phyloP scores from a whole-genome alignment of 2,797 vertebrate species.

The Anniella stebbinsi region DNA sequence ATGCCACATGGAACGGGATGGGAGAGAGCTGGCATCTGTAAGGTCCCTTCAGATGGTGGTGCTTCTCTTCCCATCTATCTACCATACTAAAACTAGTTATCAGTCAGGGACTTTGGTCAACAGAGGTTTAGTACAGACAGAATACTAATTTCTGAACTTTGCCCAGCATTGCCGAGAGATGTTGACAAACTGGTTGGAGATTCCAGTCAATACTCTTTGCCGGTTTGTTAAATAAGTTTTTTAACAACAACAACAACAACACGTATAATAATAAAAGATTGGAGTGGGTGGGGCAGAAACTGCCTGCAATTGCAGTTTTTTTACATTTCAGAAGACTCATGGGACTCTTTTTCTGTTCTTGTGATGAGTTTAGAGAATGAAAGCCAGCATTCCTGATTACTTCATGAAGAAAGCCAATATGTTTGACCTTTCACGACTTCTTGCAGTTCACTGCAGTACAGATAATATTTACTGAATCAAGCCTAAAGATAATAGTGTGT shows the following conservation, averaged over 20 bases:
- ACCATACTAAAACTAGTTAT: background rate
- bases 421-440: background rate
- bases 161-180: background rate
- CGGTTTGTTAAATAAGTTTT: background rate
- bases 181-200: background rate
- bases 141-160: background rate
- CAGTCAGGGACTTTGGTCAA: background rate
- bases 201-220: background rate
- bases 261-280: background rate
- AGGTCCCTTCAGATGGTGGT: too few species aligned
- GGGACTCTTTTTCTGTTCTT: background rate
- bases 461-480: constrained; percentile 26
- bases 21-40: background rate
- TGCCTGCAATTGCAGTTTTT: background rate
- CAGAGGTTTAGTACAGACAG: background rate
- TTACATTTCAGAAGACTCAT: background rate
- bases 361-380: background rate
- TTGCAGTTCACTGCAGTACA: background rate
- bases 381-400: background rate
- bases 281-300: background rate
- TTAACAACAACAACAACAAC: too few species aligned
- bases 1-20: background rate
- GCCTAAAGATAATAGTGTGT: background rate
- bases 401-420: background rate
- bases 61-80: background rate